Conservation (phyloP, 2,797 vertebrate genomes). For the Taenioides sp. region DNA sequence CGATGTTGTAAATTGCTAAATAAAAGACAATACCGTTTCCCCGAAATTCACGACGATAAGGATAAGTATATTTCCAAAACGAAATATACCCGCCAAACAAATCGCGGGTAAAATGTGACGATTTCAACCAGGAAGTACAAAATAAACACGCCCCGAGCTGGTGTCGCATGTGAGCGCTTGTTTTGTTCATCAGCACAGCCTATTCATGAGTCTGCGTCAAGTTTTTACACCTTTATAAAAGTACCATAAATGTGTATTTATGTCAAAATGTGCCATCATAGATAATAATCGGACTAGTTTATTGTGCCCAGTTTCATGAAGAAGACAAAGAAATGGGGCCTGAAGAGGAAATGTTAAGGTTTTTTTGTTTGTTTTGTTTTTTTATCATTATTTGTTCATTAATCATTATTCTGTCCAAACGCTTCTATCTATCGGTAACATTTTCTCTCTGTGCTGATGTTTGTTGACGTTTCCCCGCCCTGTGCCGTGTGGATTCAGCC, state of each 20-base stretch:
- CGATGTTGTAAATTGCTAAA: not conserved
- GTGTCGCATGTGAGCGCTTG: constrained; percentile 24
- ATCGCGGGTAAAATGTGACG: constrained; percentile 68
- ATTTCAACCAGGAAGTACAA: constrained; percentile 27
- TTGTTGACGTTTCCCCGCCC: not conserved
- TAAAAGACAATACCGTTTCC: constrained; percentile 38
- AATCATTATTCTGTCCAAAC: not conserved
- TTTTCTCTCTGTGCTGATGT: not conserved
- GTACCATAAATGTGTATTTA: not conserved
- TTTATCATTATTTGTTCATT: not conserved
- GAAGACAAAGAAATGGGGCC: too few species aligned
- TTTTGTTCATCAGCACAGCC: constrained; percentile 4
- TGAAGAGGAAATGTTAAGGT: too few species aligned
- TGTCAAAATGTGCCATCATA: not conserved
- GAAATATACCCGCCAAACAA: constrained; percentile 70
- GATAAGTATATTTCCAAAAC: not conserved
- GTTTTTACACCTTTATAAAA: not conserved
- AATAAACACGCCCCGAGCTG: not conserved
- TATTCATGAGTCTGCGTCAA: not conserved
- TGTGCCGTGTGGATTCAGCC: constrained; percentile 45
- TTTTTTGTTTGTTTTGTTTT: not conserved
- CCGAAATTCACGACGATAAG: not conserved
- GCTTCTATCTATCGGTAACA: not conserved
- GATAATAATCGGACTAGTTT: not conserved
- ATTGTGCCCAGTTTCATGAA: not conserved